These are phyloP conservation scores for Sander vitreus DNA, from an alignment of 2,113 vertebrate species.

Conservation along the genomic window DNA sequence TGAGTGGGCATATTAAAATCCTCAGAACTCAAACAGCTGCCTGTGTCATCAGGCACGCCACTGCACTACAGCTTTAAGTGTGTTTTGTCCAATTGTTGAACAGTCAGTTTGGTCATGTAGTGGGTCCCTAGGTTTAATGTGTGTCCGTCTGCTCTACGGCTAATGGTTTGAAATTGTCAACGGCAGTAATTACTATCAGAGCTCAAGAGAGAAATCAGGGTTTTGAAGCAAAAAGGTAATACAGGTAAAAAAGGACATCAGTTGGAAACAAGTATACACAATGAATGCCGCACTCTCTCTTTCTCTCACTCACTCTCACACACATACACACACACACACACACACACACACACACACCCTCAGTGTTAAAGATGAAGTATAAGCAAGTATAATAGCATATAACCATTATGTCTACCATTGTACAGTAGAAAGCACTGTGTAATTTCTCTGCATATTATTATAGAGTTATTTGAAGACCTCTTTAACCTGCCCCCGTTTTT, in stretches of 20 bases:
- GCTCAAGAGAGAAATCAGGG: constrained; percentile 9
- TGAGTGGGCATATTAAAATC: constrained; percentile 42
- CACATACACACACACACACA: too few species aligned
- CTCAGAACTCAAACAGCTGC: constrained; percentile 24
- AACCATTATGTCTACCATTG: neutral
- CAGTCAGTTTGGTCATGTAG: constrained; percentile 21
- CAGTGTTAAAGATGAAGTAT: neutral
- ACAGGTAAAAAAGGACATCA: too few species aligned
- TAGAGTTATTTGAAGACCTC: neutral
- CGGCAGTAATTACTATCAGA: constrained; percentile 42
- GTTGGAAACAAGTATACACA: too few species aligned
- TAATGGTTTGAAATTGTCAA: constrained; percentile 44
- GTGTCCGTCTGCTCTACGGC: neutral
- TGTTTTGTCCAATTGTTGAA: constrained; percentile 17
- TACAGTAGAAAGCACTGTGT: neutral
- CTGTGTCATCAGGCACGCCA: neutral
- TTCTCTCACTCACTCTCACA: too few species aligned
- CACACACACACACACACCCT: too few species aligned
- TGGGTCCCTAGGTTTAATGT: constrained; percentile 25
- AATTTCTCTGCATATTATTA: neutral
- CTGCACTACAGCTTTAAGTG: constrained; percentile 12
- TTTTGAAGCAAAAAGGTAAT: neutral
- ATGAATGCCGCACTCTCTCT: too few species aligned
- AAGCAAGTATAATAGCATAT: neutral
- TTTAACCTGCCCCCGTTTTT: neutral